A percentile compares a stretch with the other conserved stretches of the same genome.
phyloP scores from a whole-genome alignment of 2,888 invertebrate species.

The Polylopha cassiicola region DNA sequence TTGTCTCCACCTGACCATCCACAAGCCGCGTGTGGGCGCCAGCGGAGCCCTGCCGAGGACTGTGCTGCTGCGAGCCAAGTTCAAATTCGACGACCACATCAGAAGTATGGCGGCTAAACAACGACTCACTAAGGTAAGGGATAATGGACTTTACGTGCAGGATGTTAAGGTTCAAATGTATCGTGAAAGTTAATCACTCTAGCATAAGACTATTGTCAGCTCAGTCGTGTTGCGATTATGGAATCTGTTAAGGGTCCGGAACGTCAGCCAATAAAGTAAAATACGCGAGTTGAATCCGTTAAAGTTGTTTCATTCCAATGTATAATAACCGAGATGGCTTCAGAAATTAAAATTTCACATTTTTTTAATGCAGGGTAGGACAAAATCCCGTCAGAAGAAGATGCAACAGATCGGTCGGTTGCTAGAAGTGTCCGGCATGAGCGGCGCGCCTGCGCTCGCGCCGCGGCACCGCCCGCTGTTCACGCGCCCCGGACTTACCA shows the following conservation, averaged over 20 bases:
- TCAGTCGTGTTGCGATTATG: no score
- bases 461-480: constrained; percentile 73
- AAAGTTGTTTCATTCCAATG: no score
- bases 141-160: background rate
- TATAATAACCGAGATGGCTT: background rate
- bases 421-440: constrained; percentile 86
- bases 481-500: constrained; percentile 77
- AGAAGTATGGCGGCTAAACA: constrained; percentile 99
- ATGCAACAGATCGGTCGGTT: constrained; percentile 96
- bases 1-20: constrained; percentile 94
- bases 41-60: constrained; percentile 82
- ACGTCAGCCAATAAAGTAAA: no score
- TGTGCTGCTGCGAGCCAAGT: constrained; percentile 91
- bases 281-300: no score
- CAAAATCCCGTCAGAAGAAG: constrained; percentile 96
- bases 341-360: constrained; percentile 5
- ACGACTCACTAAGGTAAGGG: constrained; percentile 82
- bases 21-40: constrained; percentile 82
- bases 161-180: background rate
- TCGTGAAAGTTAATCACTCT: no score
- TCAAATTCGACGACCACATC: constrained; percentile 99
- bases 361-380: constrained; percentile 80
- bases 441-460: constrained; percentile 60
- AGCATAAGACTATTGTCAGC: no score
- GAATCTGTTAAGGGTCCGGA: no score